Evolutionary conservation across 2,113 vertebrate species (phyloP), one percentile per base, ranked within the genome.

Genomic region (Pachycephala philippinensis): DNA sequence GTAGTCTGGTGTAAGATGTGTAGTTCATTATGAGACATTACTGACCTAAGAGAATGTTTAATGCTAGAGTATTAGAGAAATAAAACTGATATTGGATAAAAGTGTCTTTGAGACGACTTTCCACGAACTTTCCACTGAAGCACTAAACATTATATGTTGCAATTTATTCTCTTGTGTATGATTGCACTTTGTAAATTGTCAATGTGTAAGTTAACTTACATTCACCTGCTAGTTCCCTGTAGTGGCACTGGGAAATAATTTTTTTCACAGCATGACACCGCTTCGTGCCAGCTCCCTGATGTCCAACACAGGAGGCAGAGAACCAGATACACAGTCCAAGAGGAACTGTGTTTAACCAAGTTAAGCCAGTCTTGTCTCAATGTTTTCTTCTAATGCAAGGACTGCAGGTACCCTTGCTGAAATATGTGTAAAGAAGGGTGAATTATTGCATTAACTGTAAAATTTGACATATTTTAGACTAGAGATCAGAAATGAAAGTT

Each of bases 271-370:
- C 27, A 39, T 57, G 57, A 28, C 26, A 61, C 8, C 63, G 27
- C 2, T 27, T 77, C 39, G 13, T 81, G 47, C 21, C 2, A 8
- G 33, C 57, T 77, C n/a, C 47, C 63, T 90, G 42, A 72, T 18
- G n/a, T 44, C 37, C 63, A 35, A 0, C 12, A 27, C 0, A 0
- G 7, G 31, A 68, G 31, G 42, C 16, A 63, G n/a, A 59, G 52
- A 84, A 53, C 23, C 47, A 76, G 52, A 57, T 4, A 24, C 11
- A 13, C 26, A 44, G 27, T 7, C 31, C 31, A 71, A 66, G 50
- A 61, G 17, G 53, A 83, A 6, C 10, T 37, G 11, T 8, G 8
- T n/a, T 75, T 70, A 47, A 66, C 17, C 61, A 31, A 10, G 21
- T 35, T 21, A 57, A 37, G 6, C 40, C 63, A 68, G 35, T 61